These are phyloP conservation scores for Pecten maximus DNA, from an alignment of 2,888 invertebrate species.

Conservation along the genomic window DNA sequence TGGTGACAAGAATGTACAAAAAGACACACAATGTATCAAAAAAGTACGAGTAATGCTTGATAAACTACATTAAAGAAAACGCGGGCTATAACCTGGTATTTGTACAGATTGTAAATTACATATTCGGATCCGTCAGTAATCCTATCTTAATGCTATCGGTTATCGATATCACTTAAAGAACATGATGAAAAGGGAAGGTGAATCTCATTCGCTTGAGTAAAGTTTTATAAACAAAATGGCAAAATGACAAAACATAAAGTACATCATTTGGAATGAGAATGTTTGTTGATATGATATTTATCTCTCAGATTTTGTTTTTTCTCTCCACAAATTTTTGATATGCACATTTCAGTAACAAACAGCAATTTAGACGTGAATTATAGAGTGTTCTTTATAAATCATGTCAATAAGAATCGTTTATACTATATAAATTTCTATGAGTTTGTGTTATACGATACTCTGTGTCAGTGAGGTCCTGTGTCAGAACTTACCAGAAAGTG, in stretches of 20 bases:
- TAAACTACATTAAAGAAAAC: no score
- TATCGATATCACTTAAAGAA: no score
- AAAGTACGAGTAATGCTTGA: no score
- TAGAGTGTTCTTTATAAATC: background rate
- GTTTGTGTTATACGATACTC: background rate
- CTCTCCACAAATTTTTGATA: background rate
- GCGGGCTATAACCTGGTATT: no score
- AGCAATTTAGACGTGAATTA: background rate
- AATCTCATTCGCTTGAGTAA: no score
- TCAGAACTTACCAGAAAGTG: background rate
- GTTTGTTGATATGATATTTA: background rate
- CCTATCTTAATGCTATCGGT: no score
- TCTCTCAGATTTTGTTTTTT: background rate
- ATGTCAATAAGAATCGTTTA: background rate
- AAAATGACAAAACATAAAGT: background rate
- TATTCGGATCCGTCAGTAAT: no score
- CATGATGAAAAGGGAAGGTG: no score
- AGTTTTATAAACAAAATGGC: background rate
- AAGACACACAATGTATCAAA: no score
- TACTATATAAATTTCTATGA: background rate
- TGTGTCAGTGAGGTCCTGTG: background rate
- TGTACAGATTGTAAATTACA: no score
- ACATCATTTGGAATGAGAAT: background rate
- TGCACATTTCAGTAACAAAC: background rate
- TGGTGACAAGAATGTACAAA: no score